Percentiles rank a stretch among this genome's conserved stretches.
Conservation (phyloP, 2,113 vertebrate species). For the Piaya cayana region DNA sequence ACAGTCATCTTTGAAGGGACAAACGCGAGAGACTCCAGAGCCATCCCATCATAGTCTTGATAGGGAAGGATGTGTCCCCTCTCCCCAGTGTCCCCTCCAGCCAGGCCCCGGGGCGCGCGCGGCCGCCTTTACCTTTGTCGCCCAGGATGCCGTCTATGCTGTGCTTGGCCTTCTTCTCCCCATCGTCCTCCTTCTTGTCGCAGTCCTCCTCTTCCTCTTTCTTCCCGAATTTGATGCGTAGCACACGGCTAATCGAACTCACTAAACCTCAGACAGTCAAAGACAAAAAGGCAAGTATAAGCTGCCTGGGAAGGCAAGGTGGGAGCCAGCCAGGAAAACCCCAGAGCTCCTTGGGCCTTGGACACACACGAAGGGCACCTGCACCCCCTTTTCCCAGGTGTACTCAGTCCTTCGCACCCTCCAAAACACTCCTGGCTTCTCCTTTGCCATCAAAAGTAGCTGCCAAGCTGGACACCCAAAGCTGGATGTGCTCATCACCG, state of each 20-base stretch:
- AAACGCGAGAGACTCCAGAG: not conserved
- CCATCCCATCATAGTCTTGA: not conserved
- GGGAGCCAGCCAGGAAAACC: not conserved
- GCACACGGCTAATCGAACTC: constrained; percentile 99
- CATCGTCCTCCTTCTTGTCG: constrained; percentile 97
- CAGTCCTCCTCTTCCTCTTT: constrained; percentile 97
- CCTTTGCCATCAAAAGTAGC: accelerated
- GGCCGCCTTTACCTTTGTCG: constrained; percentile 89
- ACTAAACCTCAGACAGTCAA: constrained; percentile 91
- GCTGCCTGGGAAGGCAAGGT: constrained; percentile 38
- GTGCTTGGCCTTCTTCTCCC: constrained; percentile 99
- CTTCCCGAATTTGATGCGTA: constrained; percentile 99
- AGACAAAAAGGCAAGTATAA: constrained; percentile 78
- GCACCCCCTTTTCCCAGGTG: not conserved
- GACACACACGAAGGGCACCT: accelerated
- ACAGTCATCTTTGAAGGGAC: not conserved
- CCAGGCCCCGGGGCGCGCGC: not conserved
- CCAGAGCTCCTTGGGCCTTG: not conserved
- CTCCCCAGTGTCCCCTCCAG: not conserved
- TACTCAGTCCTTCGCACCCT: accelerated
- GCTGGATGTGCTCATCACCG: accelerated
- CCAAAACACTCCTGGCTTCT: not conserved
- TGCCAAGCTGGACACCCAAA: not conserved
- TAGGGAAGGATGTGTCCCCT: not conserved
- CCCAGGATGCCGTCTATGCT: constrained; percentile 99